Evolutionary conservation across 2,888 invertebrate genomes (phyloP).

Genomic region (Mystacides longicornis): DNA sequence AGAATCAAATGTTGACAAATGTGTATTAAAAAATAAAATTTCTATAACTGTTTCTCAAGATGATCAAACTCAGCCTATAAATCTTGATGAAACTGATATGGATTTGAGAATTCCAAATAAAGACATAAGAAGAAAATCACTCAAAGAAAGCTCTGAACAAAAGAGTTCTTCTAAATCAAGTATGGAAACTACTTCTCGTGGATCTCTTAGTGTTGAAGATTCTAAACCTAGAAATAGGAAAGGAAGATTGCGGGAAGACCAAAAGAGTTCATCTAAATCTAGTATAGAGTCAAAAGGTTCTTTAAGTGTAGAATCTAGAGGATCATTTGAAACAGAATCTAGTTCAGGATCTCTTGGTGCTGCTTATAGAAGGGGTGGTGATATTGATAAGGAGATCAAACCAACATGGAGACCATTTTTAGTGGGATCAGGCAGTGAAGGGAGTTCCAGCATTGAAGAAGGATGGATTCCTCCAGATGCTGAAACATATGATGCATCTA

Average conservation of each 20-base stretch:
- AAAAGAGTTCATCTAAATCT: conserved; percentile 53
- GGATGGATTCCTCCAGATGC: conserved; percentile 72
- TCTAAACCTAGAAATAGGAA: conserved; percentile 41
- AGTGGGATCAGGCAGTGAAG: conserved; percentile 68
- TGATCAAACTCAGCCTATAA: conserved; percentile 47
- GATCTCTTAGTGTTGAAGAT: conserved; percentile 47
- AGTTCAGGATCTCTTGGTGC: conserved; percentile 69
- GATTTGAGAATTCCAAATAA: conserved; percentile 41
- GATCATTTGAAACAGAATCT: conserved; percentile 66
- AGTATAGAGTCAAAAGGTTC: conserved; percentile 58
- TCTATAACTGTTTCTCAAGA: conserved; percentile 50
- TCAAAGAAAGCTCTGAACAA: conserved; percentile 41
- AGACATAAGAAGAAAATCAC: conserved; percentile 39
- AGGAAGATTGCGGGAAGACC: conserved; percentile 41
- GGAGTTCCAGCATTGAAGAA: conserved; percentile 80
- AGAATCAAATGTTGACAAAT: conserved; percentile 40
- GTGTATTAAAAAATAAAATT: conserved; percentile 46
- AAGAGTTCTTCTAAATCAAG: conserved; percentile 55
- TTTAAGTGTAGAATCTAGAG: conserved; percentile 61
- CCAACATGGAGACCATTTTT: conserved; percentile 80
- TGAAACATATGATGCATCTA: conserved; percentile 53
- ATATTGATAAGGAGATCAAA: conserved; percentile 57
- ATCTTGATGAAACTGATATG: conserved; percentile 40
- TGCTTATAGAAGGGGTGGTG: conserved; percentile 54
- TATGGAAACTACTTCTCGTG: conserved; percentile 47